These are phyloP conservation scores for Crocuta crocuta DNA, from an alignment of 2,113 vertebrate species.

Conservation along the genomic window DNA sequence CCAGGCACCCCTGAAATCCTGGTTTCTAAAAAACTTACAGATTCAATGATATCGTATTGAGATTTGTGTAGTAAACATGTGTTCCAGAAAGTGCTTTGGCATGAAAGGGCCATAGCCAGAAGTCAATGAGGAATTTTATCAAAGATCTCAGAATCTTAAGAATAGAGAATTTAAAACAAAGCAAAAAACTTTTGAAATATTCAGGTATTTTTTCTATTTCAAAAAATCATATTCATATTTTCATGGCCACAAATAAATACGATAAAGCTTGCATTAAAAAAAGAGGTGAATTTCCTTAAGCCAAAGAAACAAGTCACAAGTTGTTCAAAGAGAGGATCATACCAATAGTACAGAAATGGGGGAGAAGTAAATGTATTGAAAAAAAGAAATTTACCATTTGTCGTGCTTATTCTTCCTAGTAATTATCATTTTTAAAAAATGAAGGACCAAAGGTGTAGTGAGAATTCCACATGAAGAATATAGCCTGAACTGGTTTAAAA, in stretches of 20 bases:
- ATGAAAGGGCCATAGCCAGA: not conserved
- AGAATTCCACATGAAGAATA: slow-evolving; percentile 12
- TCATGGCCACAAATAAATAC: not conserved
- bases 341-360: not conserved
- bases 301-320: slow-evolving; percentile 35
- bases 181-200: not conserved
- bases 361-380: not conserved
- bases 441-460: not conserved
- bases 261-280: not conserved
- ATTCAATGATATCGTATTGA: not conserved
- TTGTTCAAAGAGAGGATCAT: not conserved
- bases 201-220: not conserved
- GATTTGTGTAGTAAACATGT: not conserved
- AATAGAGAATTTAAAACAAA: slow-evolving; percentile 40
- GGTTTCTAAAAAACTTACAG: slow-evolving; percentile 37
- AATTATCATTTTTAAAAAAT: slow-evolving; percentile 49
- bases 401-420: not conserved
- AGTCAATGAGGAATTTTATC: not conserved
- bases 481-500: not conserved
- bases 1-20: no score
- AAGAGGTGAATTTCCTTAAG: not conserved
- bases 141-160: not conserved
- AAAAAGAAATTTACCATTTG: slow-evolving; percentile 32
- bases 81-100: not conserved
- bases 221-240: not conserved